Percentiles rank a stretch among this genome's conserved stretches.
These are phyloP conservation scores for Drosophila funebris DNA, from an alignment of 1,140 invertebrate genomes.

Conservation along the genomic window DNA sequence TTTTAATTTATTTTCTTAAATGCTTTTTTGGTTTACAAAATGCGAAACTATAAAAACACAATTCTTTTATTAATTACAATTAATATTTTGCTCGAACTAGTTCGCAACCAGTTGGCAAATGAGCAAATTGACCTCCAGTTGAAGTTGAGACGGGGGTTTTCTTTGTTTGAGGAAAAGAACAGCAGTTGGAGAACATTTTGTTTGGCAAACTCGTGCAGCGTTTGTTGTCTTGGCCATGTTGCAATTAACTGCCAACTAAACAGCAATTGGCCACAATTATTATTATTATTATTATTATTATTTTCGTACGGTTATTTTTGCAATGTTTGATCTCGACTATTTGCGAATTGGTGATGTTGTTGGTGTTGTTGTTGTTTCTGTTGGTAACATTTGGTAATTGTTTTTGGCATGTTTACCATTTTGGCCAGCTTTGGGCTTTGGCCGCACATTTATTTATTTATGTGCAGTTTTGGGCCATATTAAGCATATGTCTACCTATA, in stretches of 20 bases:
- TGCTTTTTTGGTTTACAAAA: no score
- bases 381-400: constrained; percentile 70
- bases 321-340: constrained; percentile 31
- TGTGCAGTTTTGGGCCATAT: constrained; percentile 60
- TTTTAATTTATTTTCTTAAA: no score
- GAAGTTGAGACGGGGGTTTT: background rate
- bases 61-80: background rate
- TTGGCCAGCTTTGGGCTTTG: constrained; percentile 34
- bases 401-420: constrained; percentile 76
- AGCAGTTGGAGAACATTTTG: constrained; percentile 29
- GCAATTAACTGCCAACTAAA: constrained; percentile 80
- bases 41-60: no score
- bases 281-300: constrained; percentile 79
- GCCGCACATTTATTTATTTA: constrained; percentile 40
- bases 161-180: constrained; percentile 36
- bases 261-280: constrained; percentile 81
- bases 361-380: constrained; percentile 24
- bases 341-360: constrained; percentile 21
- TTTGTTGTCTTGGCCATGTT: constrained; percentile 63
- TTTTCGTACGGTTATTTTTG: constrained; percentile 56
- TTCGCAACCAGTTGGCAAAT: background rate
- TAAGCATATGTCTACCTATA: constrained; percentile 43
- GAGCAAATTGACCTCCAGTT: background rate
- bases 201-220: constrained; percentile 28
- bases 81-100: background rate